Conservation (phyloP, 2,888 invertebrate species). For the Tolmerus cingulatus region DNA sequence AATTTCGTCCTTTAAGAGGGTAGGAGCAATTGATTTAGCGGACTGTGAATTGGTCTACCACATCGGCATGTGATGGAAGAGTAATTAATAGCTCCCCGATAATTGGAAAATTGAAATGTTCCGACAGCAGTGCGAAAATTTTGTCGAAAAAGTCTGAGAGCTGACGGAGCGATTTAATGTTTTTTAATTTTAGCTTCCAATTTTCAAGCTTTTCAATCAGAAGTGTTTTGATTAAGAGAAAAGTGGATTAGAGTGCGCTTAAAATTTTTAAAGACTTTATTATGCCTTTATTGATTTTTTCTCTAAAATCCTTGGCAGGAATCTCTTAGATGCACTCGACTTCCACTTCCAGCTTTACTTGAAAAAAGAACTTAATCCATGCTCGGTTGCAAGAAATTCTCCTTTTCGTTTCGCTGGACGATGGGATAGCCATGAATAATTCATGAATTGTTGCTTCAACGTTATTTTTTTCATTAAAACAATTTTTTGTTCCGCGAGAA, state of each 20-base stretch:
- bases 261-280: not conserved
- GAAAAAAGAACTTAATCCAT: not conserved
- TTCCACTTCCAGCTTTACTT: not conserved
- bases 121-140: not conserved
- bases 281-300: not conserved
- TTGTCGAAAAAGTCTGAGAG: not conserved
- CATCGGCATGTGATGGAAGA: not conserved
- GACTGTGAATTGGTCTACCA: not conserved
- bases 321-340: not conserved
- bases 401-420: not conserved
- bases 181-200: not conserved
- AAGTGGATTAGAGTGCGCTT: not conserved
- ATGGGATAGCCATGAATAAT: constrained; percentile 3
- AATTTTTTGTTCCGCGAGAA: not conserved
- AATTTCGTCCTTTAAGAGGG: not conserved
- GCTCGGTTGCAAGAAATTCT: not conserved
- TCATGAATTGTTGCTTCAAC: not conserved
- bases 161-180: not conserved
- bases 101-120: not conserved
- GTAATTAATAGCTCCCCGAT: not conserved
- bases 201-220: not conserved
- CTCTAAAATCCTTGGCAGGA: not conserved
- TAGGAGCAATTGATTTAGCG: not conserved
- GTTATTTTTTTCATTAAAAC: constrained; percentile 16
- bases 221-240: not conserved